These are phyloP conservation scores for Gadopsis marmoratus DNA, from an alignment of 2,797 vertebrate species.

Conservation along the genomic window DNA sequence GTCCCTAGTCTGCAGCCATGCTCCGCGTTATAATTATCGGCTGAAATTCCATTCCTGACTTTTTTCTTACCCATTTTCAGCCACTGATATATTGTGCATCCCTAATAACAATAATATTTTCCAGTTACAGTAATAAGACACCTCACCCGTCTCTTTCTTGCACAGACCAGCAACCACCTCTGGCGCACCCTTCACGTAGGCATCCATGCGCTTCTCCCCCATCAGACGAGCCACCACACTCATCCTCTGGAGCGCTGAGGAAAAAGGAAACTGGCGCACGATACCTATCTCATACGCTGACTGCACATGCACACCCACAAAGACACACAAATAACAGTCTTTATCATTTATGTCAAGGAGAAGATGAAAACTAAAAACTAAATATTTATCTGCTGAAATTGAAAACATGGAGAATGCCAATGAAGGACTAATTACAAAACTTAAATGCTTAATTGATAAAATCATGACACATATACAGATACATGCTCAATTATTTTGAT, in stretches of 20 bases:
- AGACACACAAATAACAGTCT: neutral
- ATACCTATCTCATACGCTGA: constrained; percentile 95
- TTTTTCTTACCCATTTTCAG: neutral
- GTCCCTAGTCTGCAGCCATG: neutral
- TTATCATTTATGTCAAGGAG: neutral
- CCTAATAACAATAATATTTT: neutral
- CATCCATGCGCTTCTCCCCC: constrained; percentile 96
- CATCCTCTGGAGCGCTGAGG: constrained; percentile 96
- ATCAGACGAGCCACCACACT: constrained; percentile 92
- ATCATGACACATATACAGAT: neutral
- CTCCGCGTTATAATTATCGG: neutral
- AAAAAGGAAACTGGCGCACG: constrained; percentile 98
- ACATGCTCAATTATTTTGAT: neutral
- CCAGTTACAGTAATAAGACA: neutral
- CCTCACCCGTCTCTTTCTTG: constrained; percentile 92
- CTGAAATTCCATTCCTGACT: too few relatives aligned
- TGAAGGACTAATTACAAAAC: neutral
- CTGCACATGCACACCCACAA: constrained; percentile 72
- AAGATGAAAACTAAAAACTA: neutral
- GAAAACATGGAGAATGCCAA: neutral
- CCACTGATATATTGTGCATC: neutral
- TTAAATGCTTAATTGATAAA: neutral
- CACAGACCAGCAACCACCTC: constrained; percentile 94
- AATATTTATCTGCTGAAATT: accelerated
- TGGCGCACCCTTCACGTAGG: constrained; percentile 96